Evolutionary conservation across 2,888 invertebrate species (phyloP).

Genomic region (Agrotis clavis): DNA sequence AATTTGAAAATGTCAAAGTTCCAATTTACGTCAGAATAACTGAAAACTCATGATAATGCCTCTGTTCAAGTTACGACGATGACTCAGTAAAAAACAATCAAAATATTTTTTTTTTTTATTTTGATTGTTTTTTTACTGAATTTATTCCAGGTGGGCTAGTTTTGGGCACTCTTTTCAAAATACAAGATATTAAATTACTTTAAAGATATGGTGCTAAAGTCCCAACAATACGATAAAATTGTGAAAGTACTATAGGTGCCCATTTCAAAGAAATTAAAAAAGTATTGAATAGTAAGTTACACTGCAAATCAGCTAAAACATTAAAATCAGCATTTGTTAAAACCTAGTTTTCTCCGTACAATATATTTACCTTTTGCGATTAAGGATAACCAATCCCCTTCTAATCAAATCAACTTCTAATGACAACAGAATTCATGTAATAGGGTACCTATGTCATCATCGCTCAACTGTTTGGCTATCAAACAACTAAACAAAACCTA

Average conservation of each 20-base stretch:
- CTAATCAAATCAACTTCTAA: conserved; percentile 17
- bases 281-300: neutral
- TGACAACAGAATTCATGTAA: conserved; percentile 31
- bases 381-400: conserved; percentile 5
- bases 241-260: too few relatives aligned
- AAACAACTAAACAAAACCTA: conserved; percentile 62
- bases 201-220: too few relatives aligned
- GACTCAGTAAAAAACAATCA: neutral
- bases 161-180: too few relatives aligned
- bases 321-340: neutral
- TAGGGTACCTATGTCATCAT: conserved; percentile 18
- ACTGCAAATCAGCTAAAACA: neutral
- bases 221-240: too few relatives aligned
- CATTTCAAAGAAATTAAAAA: too few relatives aligned
- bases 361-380: neutral
- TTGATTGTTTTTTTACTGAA: too few relatives aligned
- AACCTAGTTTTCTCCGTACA: neutral
- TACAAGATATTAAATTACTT: too few relatives aligned
- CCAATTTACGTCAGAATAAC: too few relatives aligned
- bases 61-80: neutral
- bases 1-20: too few relatives aligned
- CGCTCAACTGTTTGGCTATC: conserved; percentile 5
- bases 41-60: too few relatives aligned
- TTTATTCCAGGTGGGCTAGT: too few relatives aligned
- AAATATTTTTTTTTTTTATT: too few relatives aligned